These are phyloP conservation scores for Petrocephalus sullivani DNA, from an alignment of 2,797 vertebrate species.

Conservation along the genomic window DNA sequence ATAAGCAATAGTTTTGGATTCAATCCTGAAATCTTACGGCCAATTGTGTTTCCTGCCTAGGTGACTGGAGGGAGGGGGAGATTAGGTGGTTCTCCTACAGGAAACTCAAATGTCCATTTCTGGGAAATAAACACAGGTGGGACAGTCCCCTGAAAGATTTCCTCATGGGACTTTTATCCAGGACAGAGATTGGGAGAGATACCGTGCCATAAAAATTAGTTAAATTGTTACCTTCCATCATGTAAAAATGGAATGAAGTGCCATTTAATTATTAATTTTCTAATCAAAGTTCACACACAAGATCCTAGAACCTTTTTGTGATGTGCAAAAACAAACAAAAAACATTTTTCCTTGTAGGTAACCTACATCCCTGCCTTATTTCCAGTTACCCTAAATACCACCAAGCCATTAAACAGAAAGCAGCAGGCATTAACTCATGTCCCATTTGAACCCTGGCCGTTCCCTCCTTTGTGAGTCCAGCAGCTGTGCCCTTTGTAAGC, in stretches of 20 bases:
- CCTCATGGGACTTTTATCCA: background rate
- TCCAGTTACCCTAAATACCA: background rate
- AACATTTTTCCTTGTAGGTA: background rate
- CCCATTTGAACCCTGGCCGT: background rate
- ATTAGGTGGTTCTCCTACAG: background rate
- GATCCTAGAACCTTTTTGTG: background rate
- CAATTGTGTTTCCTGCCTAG: no score
- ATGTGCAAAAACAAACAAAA: background rate
- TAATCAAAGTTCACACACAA: background rate
- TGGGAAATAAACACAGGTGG: background rate
- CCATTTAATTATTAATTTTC: background rate
- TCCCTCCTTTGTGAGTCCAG: background rate
- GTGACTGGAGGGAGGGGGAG: no score
- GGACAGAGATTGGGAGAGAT: background rate
- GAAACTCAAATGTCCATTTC: background rate
- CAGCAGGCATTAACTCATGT: background rate
- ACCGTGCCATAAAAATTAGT: background rate
- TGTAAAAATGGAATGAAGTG: background rate
- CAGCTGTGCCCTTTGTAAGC: background rate
- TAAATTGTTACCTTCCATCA: background rate
- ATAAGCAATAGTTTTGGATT: background rate
- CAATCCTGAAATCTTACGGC: no score
- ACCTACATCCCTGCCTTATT: background rate
- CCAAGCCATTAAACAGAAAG: background rate
- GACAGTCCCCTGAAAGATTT: background rate